These are phyloP conservation scores for Prionace glauca DNA, from an alignment of 2,797 vertebrate genomes.

Conservation along the genomic window DNA sequence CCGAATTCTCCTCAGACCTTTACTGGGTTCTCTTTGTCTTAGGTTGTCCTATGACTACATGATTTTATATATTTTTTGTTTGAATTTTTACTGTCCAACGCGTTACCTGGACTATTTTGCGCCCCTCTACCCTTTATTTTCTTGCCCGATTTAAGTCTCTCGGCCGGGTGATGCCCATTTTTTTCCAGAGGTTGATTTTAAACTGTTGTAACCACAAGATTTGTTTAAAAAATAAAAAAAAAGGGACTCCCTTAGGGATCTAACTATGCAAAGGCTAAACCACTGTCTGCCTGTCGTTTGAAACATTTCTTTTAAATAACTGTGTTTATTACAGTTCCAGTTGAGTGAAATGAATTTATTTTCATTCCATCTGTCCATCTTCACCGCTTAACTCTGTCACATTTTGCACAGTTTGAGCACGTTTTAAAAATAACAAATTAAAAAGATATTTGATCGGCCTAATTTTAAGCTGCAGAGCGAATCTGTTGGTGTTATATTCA, in stretches of 20 bases:
- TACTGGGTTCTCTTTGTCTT: not conserved
- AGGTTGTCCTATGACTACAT: too few species aligned
- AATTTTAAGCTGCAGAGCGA: conserved; percentile 7
- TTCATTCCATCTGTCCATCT: conserved; percentile 32
- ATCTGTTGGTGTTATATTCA: conserved; percentile 24
- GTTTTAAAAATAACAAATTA: conserved; percentile 35
- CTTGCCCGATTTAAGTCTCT: not conserved
- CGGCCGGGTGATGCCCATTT: not conserved
- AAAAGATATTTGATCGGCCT: conserved; percentile 33
- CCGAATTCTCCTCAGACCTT: not conserved
- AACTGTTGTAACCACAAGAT: not conserved
- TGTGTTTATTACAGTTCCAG: conserved; percentile 18
- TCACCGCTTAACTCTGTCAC: conserved; percentile 13
- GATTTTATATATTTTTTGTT: not conserved
- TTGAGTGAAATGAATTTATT: conserved; percentile 28
- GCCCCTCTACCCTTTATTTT: not conserved
- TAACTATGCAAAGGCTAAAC: conserved; percentile 27
- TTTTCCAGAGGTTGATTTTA: not conserved
- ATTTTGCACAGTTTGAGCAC: not conserved
- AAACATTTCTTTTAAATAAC: conserved; percentile 22
- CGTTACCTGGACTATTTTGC: not conserved
- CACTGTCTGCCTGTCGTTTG: conserved; percentile 14
- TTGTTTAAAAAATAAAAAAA: conserved; percentile 36
- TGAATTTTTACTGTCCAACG: not conserved
- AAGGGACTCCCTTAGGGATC: conserved; percentile 10